phyloP scores from a whole-genome alignment of 2,113 vertebrate genomes.

The Neodontobutis hainanensis region DNA sequence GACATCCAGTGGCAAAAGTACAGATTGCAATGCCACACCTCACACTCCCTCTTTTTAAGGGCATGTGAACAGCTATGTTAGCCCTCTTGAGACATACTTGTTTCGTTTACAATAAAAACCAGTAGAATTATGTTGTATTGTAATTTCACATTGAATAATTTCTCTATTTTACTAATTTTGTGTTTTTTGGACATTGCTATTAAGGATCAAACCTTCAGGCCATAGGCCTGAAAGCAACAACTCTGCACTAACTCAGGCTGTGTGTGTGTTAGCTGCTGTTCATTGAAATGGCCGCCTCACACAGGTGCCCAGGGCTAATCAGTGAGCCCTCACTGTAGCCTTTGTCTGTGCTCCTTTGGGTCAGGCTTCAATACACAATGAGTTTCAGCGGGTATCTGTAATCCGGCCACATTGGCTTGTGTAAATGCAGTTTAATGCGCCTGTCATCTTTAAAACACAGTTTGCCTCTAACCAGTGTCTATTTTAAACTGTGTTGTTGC shows the following conservation, averaged over 20 bases:
- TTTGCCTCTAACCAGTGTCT: not conserved
- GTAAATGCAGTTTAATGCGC: not conserved
- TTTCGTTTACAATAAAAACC: too few species aligned
- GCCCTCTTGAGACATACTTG: too few species aligned
- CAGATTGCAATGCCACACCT: too few species aligned
- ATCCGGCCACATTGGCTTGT: not conserved
- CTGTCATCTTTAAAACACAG: not conserved
- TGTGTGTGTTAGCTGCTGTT: not conserved
- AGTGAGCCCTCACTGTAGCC: not conserved
- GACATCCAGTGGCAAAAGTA: too few species aligned
- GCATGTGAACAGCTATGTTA: too few species aligned
- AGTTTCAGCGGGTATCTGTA: not conserved
- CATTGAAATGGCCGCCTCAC: not conserved
- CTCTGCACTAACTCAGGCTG: not conserved
- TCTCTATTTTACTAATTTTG: too few species aligned
- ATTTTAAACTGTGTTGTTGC: not conserved
- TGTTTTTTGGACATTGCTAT: too few species aligned
- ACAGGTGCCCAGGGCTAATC: constrained; percentile 11
- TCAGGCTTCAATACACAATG: constrained; percentile 3
- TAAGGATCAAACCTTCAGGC: not conserved
- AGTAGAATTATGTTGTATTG: too few species aligned
- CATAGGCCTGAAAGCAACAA: not conserved
- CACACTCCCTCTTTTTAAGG: too few species aligned
- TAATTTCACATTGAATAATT: too few species aligned
- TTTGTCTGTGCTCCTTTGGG: constrained; percentile 6